These are phyloP conservation scores for Calypte anna DNA, from an alignment of 2,113 vertebrate genomes.

Conservation along the genomic window DNA sequence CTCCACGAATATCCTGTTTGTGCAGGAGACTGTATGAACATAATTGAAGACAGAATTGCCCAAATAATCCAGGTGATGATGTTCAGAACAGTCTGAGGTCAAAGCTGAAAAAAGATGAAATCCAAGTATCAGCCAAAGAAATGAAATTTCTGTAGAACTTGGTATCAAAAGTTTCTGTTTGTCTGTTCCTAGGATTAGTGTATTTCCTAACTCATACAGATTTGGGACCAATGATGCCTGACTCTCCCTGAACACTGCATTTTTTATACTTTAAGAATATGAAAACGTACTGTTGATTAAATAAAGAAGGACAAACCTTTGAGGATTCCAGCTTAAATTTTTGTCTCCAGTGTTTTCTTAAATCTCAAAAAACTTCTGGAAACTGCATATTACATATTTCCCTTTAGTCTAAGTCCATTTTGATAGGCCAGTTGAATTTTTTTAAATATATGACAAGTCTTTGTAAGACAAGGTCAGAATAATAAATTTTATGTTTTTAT, in stretches of 20 bases:
- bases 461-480: background rate
- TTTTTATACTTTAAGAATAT: background rate
- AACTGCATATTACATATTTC: background rate
- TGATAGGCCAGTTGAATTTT: background rate
- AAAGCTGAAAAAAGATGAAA: background rate
- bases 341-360: background rate
- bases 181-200: background rate
- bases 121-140: background rate
- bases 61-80: background rate
- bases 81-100: background rate
- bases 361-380: background rate
- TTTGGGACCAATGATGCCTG: background rate
- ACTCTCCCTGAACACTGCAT: background rate
- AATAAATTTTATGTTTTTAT: constrained; percentile 45
- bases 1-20: background rate
- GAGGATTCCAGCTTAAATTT: background rate
- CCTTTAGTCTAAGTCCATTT: background rate
- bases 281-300: background rate
- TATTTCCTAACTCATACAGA: background rate
- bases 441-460: background rate
- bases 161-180: background rate
- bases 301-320: background rate
- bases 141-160: background rate
- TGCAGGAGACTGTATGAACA: background rate
- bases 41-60: background rate